A percentile compares a stretch with the other conserved stretches of the same genome.
Conservation (phyloP, 2,797 vertebrate genomes). For the Macroramphosus scolopax region DNA sequence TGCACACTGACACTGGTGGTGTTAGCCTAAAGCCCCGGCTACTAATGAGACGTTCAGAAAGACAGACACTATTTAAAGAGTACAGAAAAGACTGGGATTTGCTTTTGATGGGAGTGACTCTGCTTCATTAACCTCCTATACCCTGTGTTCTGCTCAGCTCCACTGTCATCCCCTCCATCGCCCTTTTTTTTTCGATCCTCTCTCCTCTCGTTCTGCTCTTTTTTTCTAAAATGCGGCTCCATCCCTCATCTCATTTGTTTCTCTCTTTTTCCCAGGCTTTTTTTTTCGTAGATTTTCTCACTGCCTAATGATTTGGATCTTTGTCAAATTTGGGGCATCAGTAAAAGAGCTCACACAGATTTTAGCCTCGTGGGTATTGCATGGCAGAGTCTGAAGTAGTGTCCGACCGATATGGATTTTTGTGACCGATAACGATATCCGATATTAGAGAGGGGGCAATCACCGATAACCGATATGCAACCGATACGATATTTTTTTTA, state of each 20-base stretch:
- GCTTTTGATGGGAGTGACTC: constrained; percentile 53
- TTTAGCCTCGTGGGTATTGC: constrained; percentile 33
- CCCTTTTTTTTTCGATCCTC: constrained; percentile 25
- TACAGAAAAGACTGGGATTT: constrained; percentile 48
- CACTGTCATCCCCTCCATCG: constrained; percentile 22
- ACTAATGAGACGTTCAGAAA: constrained; percentile 68
- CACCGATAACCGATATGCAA: no score
- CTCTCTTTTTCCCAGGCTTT: constrained; percentile 17
- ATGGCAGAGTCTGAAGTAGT: constrained; percentile 26
- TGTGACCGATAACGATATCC: no score
- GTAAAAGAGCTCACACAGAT: constrained; percentile 14
- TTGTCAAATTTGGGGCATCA: constrained; percentile 50
- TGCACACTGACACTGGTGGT: constrained; percentile 46
- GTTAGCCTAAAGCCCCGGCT: constrained; percentile 53
- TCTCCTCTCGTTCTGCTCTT: constrained; percentile 6
- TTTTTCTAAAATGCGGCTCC: constrained; percentile 8
- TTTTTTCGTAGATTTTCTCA: constrained; percentile 13
- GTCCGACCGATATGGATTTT: constrained; percentile 29
- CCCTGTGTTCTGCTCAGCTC: constrained; percentile 18
- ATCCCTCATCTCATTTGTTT: constrained; percentile 13
- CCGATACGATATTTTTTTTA: no score
- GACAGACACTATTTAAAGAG: constrained; percentile 57
- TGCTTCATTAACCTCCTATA: constrained; percentile 61
- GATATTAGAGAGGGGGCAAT: no score
- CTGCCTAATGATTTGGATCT: constrained; percentile 40